Base-by-base conservation (phyloP, 2,797 vertebrate genomes). In the Chaetophractus vellerosus region DNA sequence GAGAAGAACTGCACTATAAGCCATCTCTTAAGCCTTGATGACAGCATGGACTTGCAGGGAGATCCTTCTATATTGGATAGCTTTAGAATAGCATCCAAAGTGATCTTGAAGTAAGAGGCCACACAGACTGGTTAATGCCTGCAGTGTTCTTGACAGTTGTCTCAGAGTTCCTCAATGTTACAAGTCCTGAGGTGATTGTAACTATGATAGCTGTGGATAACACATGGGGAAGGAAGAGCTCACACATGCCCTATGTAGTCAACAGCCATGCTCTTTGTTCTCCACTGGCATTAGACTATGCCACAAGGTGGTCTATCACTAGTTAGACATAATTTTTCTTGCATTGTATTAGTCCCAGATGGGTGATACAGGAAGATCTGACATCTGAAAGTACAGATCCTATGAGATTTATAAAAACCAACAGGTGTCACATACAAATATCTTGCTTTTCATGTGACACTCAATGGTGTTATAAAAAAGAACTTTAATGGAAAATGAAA, bases 401-500 rank as follows among this genome's bases (percentile, higher is more conserved):
- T 55, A 1, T 48, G 75, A 41, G 7, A 72, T 80, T 92, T 84
- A n/a, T 83, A 36, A 86, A 71, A 94, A 69, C 31, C 41, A 78
- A 80, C 15, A 72, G 12, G 80, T 23, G 45, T 69, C 79, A 66
- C 5, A 88, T 18, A 10, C 38, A 68, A 92, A 41, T 82, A 74
- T 66, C 0, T 48, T 31, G 24, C 9, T 86, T 90, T 94, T 45
- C 57, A 57, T 75, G 23, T 74, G 78, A 52, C 9, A 74, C 64
- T 19, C 21, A 72, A 15, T 2, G 5, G 31, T 82, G 41, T 57
- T 61, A 66, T 3, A n/a, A 9, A 28, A 93, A 89, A 84, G 41
- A 21, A 80, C 41, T 21, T 83, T 63, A 74, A 87, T 24, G 2
- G 45, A 93, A 91, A 36, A 59, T 57, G 12, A 74, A 91, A 90